Conservation (phyloP, 2,797 vertebrate species). For the Sebastes steindachneri region DNA sequence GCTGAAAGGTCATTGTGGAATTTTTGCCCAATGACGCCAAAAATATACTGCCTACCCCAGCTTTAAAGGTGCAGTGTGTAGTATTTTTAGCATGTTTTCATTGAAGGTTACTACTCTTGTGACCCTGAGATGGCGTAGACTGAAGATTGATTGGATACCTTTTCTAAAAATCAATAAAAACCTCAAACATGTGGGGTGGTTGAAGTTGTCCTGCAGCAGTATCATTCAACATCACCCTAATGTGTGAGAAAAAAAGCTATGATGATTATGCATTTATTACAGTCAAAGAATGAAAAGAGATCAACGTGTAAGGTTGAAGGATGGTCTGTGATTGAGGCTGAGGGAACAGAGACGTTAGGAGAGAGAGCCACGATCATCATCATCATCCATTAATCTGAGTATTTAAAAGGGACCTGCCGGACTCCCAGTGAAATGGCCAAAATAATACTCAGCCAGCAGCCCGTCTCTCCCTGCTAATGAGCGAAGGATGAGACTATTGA, state of each 20-base stretch:
- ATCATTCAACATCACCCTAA: background rate
- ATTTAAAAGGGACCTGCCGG: slow-evolving; percentile 51
- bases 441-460: slow-evolving; percentile 59
- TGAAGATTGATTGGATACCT: background rate
- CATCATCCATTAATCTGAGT: slow-evolving; percentile 61
- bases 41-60: background rate
- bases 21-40: background rate
- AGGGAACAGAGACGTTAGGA: slow-evolving; percentile 28
- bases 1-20: background rate
- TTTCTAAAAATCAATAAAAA: background rate
- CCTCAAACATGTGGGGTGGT: background rate
- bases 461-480: slow-evolving; percentile 55
- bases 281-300: background rate
- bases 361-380: slow-evolving; percentile 47
- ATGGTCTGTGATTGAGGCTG: slow-evolving; percentile 27
- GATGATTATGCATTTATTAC: background rate
- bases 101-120: background rate
- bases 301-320: slow-evolving; percentile 4
- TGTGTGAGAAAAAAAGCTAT: background rate
- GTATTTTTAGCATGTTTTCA: background rate
- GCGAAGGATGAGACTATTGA: slow-evolving; percentile 55
- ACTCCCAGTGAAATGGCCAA: slow-evolving; percentile 39
- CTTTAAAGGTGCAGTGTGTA: too few relatives aligned
- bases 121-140: background rate
- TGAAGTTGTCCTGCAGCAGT: background rate